These are phyloP conservation scores for Diacarnus erythraeanus DNA, from an alignment of 37 sponge, comb jelly and placozoan species.

Conservation along the genomic window DNA sequence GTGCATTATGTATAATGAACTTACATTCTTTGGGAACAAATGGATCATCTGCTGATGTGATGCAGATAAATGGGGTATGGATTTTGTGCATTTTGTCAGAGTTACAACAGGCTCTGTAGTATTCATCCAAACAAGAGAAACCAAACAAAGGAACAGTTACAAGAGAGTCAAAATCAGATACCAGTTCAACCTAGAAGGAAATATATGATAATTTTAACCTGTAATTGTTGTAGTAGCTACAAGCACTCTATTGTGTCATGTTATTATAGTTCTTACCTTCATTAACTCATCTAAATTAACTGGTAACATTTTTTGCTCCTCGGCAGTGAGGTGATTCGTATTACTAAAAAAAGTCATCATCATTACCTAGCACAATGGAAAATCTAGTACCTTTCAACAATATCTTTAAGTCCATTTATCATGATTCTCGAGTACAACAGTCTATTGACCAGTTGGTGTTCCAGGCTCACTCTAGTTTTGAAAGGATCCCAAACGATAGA, in stretches of 20 bases:
- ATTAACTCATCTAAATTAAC: neutral
- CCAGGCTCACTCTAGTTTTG: conserved; percentile 21
- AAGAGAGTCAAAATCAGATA: conserved; percentile 60
- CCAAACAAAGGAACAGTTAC: conserved; percentile 63
- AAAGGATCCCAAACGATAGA: conserved; percentile 44
- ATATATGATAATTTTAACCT: no score
- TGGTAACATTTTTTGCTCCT: neutral
- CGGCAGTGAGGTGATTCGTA: neutral
- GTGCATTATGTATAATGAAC: neutral
- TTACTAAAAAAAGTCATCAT: neutral
- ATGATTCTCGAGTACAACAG: conserved; percentile 38
- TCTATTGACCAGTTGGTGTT: conserved; percentile 33
- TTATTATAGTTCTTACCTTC: conserved; percentile 4
- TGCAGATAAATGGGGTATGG: conserved; percentile 45
- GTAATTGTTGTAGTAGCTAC: neutral
- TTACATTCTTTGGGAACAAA: conserved; percentile 69
- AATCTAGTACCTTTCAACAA: conserved; percentile 33
- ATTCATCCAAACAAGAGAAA: conserved; percentile 57
- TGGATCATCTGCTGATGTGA: conserved; percentile 73
- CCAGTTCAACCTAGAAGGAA: neutral
- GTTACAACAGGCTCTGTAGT: conserved; percentile 53
- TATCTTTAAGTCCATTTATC: neutral
- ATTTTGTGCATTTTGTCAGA: conserved; percentile 44
- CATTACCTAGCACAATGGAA: neutral
- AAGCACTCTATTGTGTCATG: neutral